A percentile compares a stretch with the other conserved stretches of the same genome.
Conservation (phyloP, 2,113 vertebrate genomes). For the Rhipidura dahli region DNA sequence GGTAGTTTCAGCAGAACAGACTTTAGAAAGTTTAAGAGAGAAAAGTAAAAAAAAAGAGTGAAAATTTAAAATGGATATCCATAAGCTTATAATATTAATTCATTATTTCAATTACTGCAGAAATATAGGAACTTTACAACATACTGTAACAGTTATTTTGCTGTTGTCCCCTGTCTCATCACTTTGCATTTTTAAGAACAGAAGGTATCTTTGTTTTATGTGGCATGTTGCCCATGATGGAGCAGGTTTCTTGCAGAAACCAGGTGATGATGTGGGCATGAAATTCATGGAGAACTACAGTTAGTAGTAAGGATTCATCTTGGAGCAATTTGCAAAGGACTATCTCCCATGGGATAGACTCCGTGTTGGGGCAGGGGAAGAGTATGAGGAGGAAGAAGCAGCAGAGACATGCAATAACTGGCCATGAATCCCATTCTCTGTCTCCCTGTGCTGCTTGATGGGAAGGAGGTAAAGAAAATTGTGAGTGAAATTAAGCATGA, state of each 20-base stretch:
- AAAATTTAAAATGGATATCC: neutral
- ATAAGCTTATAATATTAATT: neutral
- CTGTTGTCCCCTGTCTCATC: neutral
- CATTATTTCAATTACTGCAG: conserved; percentile 47
- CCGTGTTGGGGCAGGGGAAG: neutral
- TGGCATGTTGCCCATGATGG: neutral
- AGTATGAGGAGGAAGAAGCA: neutral
- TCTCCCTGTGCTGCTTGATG: fast-evolving
- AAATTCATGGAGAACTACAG: neutral
- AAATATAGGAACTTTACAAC: neutral
- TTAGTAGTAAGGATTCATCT: neutral
- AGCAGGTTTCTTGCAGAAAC: neutral
- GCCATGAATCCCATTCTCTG: neutral
- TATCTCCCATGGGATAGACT: neutral
- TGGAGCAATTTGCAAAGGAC: neutral
- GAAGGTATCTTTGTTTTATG: neutral
- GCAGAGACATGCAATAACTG: neutral
- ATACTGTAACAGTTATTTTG: neutral
- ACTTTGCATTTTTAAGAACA: neutral
- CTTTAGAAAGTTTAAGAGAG: neutral
- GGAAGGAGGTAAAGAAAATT: neutral
- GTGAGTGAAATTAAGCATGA: neutral
- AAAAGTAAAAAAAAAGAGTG: neutral
- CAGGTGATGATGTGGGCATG: neutral
- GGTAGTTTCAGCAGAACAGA: neutral